Percentiles rank a stretch among this genome's conserved stretches.
These are phyloP conservation scores for Brienomyrus brachyistius DNA, from an alignment of 2,113 vertebrate genomes.

Conservation along the genomic window DNA sequence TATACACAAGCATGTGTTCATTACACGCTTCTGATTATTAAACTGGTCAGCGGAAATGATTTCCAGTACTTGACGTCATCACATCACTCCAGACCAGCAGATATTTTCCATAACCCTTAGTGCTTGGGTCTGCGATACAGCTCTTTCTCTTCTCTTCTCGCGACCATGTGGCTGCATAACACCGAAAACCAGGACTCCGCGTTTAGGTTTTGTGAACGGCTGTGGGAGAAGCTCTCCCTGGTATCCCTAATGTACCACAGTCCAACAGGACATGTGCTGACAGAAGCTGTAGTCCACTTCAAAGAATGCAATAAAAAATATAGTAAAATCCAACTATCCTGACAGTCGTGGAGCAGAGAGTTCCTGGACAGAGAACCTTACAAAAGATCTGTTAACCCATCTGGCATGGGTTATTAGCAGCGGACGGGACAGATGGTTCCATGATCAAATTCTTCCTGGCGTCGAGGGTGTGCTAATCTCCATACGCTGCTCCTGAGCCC, in stretches of 20 bases:
- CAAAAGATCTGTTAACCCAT: conserved; percentile 19
- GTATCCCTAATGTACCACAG: background rate
- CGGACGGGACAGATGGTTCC: conserved; percentile 17
- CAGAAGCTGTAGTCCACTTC: background rate
- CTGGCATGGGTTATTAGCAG: conserved; percentile 12
- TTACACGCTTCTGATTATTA: background rate
- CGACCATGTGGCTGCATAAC: background rate
- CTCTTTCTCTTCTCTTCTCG: too few species aligned
- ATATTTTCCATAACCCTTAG: background rate
- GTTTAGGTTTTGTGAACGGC: background rate
- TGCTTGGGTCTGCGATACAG: background rate
- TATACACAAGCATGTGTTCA: background rate
- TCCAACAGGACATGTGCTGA: background rate
- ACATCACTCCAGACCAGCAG: background rate
- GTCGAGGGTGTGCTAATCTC: conserved; percentile 5
- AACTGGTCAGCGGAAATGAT: background rate
- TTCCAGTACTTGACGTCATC: background rate
- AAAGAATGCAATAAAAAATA: background rate
- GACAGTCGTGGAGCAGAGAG: too few species aligned
- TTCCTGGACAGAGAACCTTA: conserved; percentile 9
- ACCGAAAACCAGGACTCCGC: background rate
- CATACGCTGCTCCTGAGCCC: background rate
- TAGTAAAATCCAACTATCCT: too few species aligned
- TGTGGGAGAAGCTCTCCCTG: background rate
- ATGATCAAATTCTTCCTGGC: conserved; percentile 10